Evolutionary conservation across 1,140 invertebrate species (phyloP).

Genomic region (Papilio polytes): DNA sequence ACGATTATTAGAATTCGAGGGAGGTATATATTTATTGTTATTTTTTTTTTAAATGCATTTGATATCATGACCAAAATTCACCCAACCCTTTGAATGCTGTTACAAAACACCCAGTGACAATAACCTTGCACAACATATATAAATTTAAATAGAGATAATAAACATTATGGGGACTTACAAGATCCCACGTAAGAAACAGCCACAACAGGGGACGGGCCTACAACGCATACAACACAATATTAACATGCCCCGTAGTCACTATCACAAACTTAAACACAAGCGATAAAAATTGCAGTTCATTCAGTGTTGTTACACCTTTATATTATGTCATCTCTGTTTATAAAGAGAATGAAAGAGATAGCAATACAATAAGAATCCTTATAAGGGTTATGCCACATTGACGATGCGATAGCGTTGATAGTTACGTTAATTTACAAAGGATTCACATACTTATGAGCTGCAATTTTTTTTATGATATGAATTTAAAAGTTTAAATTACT

Average conservation of each 20-base stretch:
- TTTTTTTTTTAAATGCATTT: background rate
- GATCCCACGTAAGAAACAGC: constrained; percentile 83
- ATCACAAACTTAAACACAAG: constrained; percentile 38
- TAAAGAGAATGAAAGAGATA: too few relatives aligned
- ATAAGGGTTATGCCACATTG: too few relatives aligned
- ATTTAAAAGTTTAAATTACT: background rate
- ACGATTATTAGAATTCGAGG: too few relatives aligned
- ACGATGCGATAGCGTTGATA: too few relatives aligned
- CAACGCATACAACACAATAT: constrained; percentile 74
- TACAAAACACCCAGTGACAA: constrained; percentile 28
- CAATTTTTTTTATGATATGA: background rate
- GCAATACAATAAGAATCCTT: too few relatives aligned
- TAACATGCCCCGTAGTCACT: constrained; percentile 62
- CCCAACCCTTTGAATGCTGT: background rate
- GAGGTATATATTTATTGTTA: too few relatives aligned
- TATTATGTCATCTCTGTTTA: background rate
- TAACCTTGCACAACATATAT: constrained; percentile 39
- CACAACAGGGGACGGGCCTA: constrained; percentile 82
- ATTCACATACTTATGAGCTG: background rate
- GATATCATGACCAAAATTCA: background rate
- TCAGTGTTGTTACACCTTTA: background rate
- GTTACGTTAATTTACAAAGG: background rate
- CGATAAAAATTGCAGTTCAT: background rate
- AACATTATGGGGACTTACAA: constrained; percentile 77
- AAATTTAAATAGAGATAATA: constrained; percentile 59